These are phyloP conservation scores for Andrena minutula DNA, from an alignment of 2,888 invertebrate genomes.

Conservation along the genomic window DNA sequence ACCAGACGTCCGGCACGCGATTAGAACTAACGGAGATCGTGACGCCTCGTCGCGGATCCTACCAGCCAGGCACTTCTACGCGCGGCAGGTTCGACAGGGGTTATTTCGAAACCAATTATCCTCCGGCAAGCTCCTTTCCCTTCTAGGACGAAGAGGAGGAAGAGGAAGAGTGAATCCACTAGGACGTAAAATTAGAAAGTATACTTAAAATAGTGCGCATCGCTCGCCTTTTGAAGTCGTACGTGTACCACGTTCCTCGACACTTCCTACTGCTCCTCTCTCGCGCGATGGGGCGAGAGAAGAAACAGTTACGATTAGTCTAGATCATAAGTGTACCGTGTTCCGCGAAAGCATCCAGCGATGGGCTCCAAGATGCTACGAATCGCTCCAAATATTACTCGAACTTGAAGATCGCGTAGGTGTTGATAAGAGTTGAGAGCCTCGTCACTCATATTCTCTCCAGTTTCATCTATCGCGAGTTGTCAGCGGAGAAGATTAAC, in stretches of 20 bases:
- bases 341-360: background rate
- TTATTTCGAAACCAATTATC: slow-evolving; percentile 66
- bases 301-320: slow-evolving; percentile 43
- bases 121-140: slow-evolving; percentile 48
- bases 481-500: too few species aligned
- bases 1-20: too few species aligned
- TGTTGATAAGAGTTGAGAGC: too few species aligned
- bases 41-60: too few species aligned
- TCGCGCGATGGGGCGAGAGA: background rate
- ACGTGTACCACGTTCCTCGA: slow-evolving; percentile 41
- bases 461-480: too few species aligned
- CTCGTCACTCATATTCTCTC: too few species aligned
- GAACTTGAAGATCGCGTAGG: too few species aligned
- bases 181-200: slow-evolving; percentile 67
- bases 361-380: too few species aligned
- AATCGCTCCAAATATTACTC: too few species aligned
- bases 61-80: slow-evolving; percentile 9
- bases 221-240: slow-evolving; percentile 55
- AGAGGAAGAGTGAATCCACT: slow-evolving; percentile 33
- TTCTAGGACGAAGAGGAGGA: slow-evolving; percentile 37
- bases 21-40: too few species aligned
- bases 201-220: slow-evolving; percentile 59
- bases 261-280: slow-evolving; percentile 34
- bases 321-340: slow-evolving; percentile 39
- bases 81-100: slow-evolving; percentile 17